Base-by-base conservation (phyloP, 2,888 invertebrate species). In the Thumatha senex region DNA sequence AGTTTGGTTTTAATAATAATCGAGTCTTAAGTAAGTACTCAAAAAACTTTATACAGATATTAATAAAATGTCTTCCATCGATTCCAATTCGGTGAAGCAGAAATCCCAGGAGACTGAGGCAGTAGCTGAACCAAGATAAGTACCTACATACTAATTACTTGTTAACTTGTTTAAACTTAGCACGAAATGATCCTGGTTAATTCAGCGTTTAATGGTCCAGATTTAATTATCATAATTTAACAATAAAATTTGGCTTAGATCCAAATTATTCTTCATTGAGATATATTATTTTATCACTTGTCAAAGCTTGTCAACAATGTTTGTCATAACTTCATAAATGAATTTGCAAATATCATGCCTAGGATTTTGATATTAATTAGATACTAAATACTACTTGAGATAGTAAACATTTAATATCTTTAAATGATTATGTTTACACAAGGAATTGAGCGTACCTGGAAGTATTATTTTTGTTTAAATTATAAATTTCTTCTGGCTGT, bases 91-190 rank as follows among this genome's bases (percentile, higher is more conserved):
- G 36, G 14, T 35, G 48, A 42, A 42, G 35, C 36, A 13, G 36
- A 48, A 48, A 48, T 48, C 42, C 43, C 43, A 13, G 8, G 38
- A 9, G 24, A 43, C 24, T 43, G 1, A 30, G 48, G 18, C 42
- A 38, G 41, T 18, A 43, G 43, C 35, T 8, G 38, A 38, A 43
- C 38, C 42, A 43, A 33, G 48, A 43, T 24, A 24, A 24, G n/a
- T 48, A 48, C 42, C 36, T 48, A 48, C 43, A 38, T 43, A 24
- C 31, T 48, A 48, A 48, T 48, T 38, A 43, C 43, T 48, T 24
- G 43, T 24, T 43, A 48, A 48, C 43, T 48, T 43, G 38, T 33
- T 43, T 36, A 13, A 48, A 43, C 43, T 38, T 38, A 24, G 33
- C 43, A 43, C 18, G 13, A 38, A 48, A 43, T 48, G 30, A 39